phyloP scores from a whole-genome alignment of 2,888 invertebrate genomes.

The Melanostoma mellinum region DNA sequence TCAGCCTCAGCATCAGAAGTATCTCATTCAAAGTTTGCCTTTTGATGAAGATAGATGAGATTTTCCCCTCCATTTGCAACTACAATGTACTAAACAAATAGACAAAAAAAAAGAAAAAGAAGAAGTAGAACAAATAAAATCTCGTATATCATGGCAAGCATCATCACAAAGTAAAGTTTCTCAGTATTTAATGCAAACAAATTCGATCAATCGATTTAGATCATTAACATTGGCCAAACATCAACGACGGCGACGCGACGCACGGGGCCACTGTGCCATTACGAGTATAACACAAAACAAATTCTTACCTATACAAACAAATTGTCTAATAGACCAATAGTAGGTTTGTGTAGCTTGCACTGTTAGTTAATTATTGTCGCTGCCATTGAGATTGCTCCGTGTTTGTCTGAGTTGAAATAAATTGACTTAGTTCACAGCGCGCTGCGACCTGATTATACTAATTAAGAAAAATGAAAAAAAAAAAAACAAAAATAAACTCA shows the following conservation, averaged over 20 bases:
- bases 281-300: background rate
- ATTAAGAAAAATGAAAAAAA: constrained; percentile 39
- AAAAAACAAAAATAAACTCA: background rate
- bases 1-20: background rate
- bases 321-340: constrained; percentile 7
- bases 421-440: constrained; percentile 36
- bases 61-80: constrained; percentile 9
- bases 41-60: constrained; percentile 19
- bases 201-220: constrained; percentile 67
- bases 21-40: constrained; percentile 29
- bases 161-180: constrained; percentile 9
- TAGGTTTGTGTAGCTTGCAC: constrained; percentile 10
- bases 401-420: constrained; percentile 45
- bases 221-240: constrained; percentile 61
- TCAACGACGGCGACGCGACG: constrained; percentile 22
- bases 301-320: constrained; percentile 5
- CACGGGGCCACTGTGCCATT: background rate
- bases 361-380: constrained; percentile 37
- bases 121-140: constrained; percentile 18
- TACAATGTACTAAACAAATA: background rate
- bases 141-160: constrained; percentile 48
- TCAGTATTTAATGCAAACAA: constrained; percentile 49
- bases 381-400: constrained; percentile 28
- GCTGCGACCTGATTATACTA: constrained; percentile 61
- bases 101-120: constrained; percentile 7